These are phyloP conservation scores for Rhineura floridana DNA, from an alignment of 2,113 vertebrate species.

Conservation along the genomic window DNA sequence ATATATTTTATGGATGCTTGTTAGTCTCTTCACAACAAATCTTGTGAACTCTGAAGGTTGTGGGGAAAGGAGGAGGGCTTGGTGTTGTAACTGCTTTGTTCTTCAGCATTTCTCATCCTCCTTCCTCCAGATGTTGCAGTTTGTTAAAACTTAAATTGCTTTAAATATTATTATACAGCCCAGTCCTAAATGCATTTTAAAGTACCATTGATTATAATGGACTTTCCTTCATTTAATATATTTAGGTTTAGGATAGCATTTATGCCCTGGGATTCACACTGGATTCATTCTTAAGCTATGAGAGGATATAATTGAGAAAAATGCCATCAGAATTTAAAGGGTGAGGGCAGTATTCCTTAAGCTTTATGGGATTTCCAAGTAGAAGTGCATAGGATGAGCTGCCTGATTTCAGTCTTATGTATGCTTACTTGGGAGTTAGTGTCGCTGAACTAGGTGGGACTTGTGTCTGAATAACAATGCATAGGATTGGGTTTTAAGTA, in stretches of 20 bases:
- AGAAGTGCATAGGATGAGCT: background rate
- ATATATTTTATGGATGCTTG: background rate
- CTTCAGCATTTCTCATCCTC: background rate
- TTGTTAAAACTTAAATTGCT: background rate
- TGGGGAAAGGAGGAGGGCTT: background rate
- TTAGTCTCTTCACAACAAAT: accelerated
- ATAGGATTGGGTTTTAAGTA: too few species aligned
- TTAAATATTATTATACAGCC: background rate
- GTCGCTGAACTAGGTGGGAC: background rate
- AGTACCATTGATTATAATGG: background rate
- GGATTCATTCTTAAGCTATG: background rate
- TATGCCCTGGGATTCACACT: background rate
- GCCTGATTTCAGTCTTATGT: background rate
- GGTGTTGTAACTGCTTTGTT: background rate
- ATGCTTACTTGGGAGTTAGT: background rate
- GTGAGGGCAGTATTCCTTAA: background rate
- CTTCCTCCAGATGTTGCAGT: background rate
- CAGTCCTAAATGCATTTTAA: background rate
- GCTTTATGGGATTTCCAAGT: background rate
- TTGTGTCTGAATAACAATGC: too few species aligned
- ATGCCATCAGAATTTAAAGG: background rate
- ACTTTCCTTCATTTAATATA: background rate
- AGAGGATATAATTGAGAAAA: background rate
- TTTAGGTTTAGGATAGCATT: background rate
- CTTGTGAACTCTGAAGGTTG: background rate